Evolutionary conservation across 2,797 vertebrate genomes (phyloP).

Genomic region (Galaxias olidus): DNA sequence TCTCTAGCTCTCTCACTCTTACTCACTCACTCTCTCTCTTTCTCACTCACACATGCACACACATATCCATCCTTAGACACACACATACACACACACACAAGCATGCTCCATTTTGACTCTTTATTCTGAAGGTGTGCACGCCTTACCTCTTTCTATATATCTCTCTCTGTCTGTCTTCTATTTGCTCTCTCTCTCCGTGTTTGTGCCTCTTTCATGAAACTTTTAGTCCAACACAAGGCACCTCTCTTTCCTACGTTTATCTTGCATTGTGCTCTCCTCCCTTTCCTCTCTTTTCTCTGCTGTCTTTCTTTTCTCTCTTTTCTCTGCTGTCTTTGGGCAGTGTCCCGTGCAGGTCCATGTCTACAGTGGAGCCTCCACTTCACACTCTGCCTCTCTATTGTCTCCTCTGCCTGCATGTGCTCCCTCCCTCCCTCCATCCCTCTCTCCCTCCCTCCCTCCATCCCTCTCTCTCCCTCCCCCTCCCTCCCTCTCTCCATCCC

Average conservation of each 20-base stretch:
- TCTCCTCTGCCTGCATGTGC: conserved; percentile 18
- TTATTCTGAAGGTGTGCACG: no score
- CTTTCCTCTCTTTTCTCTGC: conserved; percentile 32
- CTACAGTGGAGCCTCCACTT: conserved; percentile 48
- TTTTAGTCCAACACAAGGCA: no score
- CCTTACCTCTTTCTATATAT: conserved; percentile 26
- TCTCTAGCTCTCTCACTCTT: conserved; percentile 36
- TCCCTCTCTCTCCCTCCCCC: conserved; percentile 28
- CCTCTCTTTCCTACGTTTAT: no score
- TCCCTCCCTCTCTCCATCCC: conserved; percentile 30
- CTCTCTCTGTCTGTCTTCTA: conserved; percentile 1
- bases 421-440: no score
- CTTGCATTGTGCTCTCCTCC: conserved; percentile 20
- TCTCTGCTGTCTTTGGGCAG: conserved; percentile 8
- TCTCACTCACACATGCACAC: conserved; percentile 19
- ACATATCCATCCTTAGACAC: background rate
- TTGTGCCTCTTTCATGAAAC: no score
- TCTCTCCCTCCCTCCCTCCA: conserved; percentile 37
- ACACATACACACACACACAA: no score
- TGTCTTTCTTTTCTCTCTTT: conserved; percentile 27
- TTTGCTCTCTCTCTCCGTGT: no score
- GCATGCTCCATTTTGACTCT: no score
- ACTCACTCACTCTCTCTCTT: conserved; percentile 10
- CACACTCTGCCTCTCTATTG: conserved; percentile 47
- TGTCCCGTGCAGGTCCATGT: conserved; percentile 48